phyloP scores from a whole-genome alignment of 2,797 vertebrate genomes.

The Bucorvus abyssinicus region DNA sequence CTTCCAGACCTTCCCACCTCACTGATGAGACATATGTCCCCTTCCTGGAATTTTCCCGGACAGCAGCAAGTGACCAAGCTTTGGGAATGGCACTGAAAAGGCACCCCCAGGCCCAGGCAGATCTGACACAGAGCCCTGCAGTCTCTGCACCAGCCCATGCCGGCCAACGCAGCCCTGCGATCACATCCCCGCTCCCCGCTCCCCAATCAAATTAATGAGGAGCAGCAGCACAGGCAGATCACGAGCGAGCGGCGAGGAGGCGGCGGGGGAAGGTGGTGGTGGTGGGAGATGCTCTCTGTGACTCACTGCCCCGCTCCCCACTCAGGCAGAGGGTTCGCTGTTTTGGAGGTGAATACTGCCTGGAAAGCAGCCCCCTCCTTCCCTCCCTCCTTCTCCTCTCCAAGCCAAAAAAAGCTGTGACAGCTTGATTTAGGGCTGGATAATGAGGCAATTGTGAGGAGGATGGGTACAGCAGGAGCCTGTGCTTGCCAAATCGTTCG shows the following conservation, averaged over 20 bases:
- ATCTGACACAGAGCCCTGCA: fast-evolving
- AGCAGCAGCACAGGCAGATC: constrained; percentile 27
- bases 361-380: background rate
- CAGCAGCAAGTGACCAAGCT: fast-evolving
- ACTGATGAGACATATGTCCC: background rate
- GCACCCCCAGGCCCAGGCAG: fast-evolving
- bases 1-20: background rate
- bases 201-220: constrained; percentile 1
- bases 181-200: background rate
- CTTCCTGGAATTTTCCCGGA: background rate
- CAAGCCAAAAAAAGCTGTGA: background rate
- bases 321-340: background rate
- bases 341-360: background rate
- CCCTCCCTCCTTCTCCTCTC: background rate
- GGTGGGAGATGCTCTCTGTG: background rate
- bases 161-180: background rate
- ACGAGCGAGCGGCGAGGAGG: background rate
- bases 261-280: background rate
- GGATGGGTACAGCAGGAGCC: constrained; percentile 25
- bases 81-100: fast-evolving
- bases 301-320: background rate
- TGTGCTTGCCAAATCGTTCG: constrained; percentile 24
- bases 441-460: constrained; percentile 49
- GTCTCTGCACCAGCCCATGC: fast-evolving
- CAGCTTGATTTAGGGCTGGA: constrained; percentile 56